Conservation (phyloP, 2,797 vertebrate genomes). For the Scarus forsteni region DNA sequence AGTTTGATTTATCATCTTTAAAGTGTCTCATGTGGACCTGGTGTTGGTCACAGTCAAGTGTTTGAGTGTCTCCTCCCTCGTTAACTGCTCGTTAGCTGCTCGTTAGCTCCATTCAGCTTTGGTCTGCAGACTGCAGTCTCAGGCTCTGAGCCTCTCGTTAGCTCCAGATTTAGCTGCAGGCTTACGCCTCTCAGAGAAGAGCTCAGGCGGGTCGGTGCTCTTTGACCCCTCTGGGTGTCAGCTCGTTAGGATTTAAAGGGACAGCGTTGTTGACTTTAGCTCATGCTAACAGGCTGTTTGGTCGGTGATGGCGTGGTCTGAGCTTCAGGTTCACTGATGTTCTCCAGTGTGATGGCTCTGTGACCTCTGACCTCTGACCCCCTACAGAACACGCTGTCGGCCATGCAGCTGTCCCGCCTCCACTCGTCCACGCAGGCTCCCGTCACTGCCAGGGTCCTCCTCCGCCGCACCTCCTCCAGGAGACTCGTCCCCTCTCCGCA, state of each 20-base stretch:
- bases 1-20: too few species aligned
- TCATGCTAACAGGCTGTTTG: not conserved
- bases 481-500: conserved; percentile 74
- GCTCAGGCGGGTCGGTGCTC: not conserved
- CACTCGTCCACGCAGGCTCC: conserved; percentile 75
- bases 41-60: too few species aligned
- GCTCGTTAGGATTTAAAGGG: conserved; percentile 17
- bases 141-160: too few species aligned
- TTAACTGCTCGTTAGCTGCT: too few species aligned
- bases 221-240: not conserved
- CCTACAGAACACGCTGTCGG: conserved; percentile 82
- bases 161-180: conserved; percentile 19
- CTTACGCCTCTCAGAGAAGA: not conserved
- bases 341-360: too few species aligned
- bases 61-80: too few species aligned
- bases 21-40: too few species aligned
- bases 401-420: conserved; percentile 81
- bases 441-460: conserved; percentile 81
- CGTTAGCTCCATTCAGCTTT: too few species aligned
- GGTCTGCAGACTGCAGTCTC: too few species aligned
- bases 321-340: too few species aligned
- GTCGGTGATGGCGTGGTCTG: too few species aligned
- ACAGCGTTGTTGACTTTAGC: conserved; percentile 10
- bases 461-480: conserved; percentile 74
- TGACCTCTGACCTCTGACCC: too few species aligned